A percentile compares a stretch with the other conserved stretches of the same genome.
These are phyloP conservation scores for Vidua chalybeata DNA, from an alignment of 2,113 vertebrate genomes.

Conservation along the genomic window DNA sequence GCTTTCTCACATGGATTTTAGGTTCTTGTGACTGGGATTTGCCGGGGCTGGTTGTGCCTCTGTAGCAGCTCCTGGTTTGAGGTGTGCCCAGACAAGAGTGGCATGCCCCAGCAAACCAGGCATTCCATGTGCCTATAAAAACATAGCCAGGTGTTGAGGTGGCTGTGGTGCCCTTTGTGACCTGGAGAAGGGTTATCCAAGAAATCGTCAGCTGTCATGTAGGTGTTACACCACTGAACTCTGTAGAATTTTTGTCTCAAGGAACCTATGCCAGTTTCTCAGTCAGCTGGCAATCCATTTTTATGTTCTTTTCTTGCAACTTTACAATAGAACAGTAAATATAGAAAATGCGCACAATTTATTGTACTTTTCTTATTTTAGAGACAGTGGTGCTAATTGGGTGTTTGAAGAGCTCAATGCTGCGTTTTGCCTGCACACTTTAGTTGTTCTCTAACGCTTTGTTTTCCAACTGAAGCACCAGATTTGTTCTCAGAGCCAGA, in stretches of 20 bases:
- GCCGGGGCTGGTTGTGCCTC: background rate
- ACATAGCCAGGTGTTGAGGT: background rate
- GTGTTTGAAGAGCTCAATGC: background rate
- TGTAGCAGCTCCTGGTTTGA: background rate
- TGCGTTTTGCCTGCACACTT: background rate
- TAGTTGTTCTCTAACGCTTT: background rate
- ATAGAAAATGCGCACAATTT: fast-evolving
- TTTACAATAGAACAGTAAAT: background rate
- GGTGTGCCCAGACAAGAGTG: background rate
- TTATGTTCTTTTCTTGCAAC: background rate
- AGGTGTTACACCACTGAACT: background rate
- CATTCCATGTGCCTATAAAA: background rate
- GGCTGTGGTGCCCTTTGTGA: background rate
- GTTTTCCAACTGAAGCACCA: background rate
- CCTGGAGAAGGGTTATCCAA: fast-evolving
- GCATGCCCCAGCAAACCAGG: background rate
- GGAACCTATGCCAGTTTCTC: background rate
- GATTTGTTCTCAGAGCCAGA: background rate
- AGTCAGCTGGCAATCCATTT: background rate
- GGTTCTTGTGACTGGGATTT: background rate
- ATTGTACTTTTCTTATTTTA: background rate
- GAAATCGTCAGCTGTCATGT: fast-evolving
- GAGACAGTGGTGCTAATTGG: background rate
- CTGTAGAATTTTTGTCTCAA: background rate
- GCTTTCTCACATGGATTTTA: background rate